phyloP scores from a whole-genome alignment of 2,113 vertebrate species.

The Orthochromis malagaraziensis region DNA sequence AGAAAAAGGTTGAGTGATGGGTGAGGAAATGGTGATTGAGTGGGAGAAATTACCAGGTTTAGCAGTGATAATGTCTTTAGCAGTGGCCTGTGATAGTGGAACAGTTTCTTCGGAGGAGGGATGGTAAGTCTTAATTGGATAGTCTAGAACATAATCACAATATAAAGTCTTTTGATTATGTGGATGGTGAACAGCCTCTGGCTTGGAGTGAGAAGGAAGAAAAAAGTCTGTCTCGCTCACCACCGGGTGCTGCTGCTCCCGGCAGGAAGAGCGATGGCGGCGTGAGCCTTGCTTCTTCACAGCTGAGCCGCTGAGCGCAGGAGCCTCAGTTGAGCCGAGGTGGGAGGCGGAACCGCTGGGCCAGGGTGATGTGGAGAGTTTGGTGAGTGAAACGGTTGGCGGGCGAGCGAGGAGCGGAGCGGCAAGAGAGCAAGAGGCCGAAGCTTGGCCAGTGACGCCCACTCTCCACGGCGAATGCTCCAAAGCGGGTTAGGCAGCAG shows the following conservation, averaged over 20 bases:
- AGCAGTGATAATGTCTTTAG: too few species aligned
- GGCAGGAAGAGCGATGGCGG: too few species aligned
- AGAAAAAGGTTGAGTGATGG: neutral
- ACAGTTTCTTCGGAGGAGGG: rapidly evolving
- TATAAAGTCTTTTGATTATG: neutral
- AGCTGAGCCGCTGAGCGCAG: too few species aligned
- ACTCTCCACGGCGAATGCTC: neutral
- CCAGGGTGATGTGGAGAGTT: neutral
- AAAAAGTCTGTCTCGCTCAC: too few species aligned
- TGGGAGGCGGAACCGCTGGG: neutral
- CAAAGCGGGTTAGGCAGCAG: neutral
- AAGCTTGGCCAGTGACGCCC: neutral
- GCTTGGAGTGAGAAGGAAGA: too few species aligned
- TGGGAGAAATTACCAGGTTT: neutral
- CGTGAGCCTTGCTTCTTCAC: too few species aligned
- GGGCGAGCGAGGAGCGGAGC: rapidly evolving
- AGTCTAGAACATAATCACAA: neutral
- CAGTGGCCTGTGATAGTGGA: neutral
- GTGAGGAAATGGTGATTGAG: neutral
- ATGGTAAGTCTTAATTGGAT: neutral
- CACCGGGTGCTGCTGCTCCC: too few species aligned
- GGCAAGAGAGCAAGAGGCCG: neutral
- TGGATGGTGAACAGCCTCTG: neutral
- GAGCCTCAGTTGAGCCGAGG: neutral
- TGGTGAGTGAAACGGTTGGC: neutral